Evolutionary conservation across 2,113 vertebrate species (phyloP), one percentile per base, ranked within the genome.

Genomic region (Notechis scutatus): DNA sequence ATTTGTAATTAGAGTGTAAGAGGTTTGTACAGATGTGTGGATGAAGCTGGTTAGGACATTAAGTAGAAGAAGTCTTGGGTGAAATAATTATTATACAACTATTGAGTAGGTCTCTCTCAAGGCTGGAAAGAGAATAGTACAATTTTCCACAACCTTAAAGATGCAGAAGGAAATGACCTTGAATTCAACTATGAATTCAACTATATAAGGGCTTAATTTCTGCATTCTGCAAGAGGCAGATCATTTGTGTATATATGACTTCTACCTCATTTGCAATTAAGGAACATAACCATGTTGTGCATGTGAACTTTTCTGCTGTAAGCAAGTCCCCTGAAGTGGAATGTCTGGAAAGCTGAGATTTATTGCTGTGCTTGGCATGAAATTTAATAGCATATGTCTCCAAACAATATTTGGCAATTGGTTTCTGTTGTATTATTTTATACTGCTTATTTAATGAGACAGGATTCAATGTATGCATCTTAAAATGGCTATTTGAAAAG

Each of bases 401-500:
- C 57, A 64, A 69, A 92, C 34, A 24, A 64, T 42, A 74, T 47
- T 52, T 39, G 45, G 21, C 55, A 61, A 87, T 64, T 11, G 21
- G 56, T 45, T 45, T 74, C 29, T 54, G 6, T 26, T 92, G 55
- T 61, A 87, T 91, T 92, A 54, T 69, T 88, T 92, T 88, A 74
- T 94, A 90, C 61, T 88, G 89, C 91, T 93, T 95, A 56, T 21
- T 59, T 95, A 92, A 21, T 2, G 91, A 91, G 34, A 64, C 15
- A 47, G 26, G 3, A 45, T 87, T 45, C 52, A 91, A 93, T 88
- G 89, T 93, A 50, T 61, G 85, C 54, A 64, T 20, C 91, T 91
- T 34, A 52, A 93, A 2, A 29, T 92, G 39, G 94, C 92, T 91
- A 93, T 92, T 94, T 94, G 11, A 91, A 24, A 15, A 93, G 24